Conservation (phyloP, 2,888 invertebrate species). For the Gymnoscelis rufifasciata region DNA sequence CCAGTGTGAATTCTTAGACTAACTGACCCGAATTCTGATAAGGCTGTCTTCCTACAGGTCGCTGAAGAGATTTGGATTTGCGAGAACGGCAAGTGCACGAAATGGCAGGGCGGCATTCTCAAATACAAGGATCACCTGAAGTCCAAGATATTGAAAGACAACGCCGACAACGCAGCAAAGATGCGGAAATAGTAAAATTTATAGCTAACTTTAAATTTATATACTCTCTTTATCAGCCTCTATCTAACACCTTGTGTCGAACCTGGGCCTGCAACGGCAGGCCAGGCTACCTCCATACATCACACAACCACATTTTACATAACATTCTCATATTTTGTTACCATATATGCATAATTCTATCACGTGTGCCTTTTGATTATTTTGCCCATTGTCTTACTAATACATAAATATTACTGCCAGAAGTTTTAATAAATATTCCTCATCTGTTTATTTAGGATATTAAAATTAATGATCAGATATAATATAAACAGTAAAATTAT, state of each 20-base stretch:
- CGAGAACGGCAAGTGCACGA: conserved; percentile 95
- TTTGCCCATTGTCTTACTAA: too few relatives aligned
- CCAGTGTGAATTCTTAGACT: too few relatives aligned
- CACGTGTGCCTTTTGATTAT: too few relatives aligned
- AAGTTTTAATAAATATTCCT: too few relatives aligned
- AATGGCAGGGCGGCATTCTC: conserved; percentile 98
- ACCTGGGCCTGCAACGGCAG: not conserved
- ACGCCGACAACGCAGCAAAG: conserved; percentile 72
- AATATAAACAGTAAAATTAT: too few relatives aligned
- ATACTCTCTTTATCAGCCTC: conserved; percentile 26
- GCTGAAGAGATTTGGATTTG: conserved; percentile 99
- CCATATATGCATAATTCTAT: too few relatives aligned
- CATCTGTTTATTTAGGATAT: too few relatives aligned
- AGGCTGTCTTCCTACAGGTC: conserved; percentile 81
- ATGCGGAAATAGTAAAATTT: conserved; percentile 59
- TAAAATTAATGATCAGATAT: too few relatives aligned
- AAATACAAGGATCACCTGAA: conserved; percentile 97
- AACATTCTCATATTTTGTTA: too few relatives aligned
- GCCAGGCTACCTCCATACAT: not conserved
- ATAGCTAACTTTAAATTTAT: conserved; percentile 32
- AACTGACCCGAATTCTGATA: too few relatives aligned
- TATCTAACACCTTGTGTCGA: conserved; percentile 21
- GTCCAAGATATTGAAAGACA: conserved; percentile 89
- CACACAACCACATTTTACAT: not conserved
- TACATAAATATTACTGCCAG: too few relatives aligned